Evolutionary conservation across 1,140 invertebrate genomes (phyloP).

Genomic region (Drosophila sp.): DNA sequence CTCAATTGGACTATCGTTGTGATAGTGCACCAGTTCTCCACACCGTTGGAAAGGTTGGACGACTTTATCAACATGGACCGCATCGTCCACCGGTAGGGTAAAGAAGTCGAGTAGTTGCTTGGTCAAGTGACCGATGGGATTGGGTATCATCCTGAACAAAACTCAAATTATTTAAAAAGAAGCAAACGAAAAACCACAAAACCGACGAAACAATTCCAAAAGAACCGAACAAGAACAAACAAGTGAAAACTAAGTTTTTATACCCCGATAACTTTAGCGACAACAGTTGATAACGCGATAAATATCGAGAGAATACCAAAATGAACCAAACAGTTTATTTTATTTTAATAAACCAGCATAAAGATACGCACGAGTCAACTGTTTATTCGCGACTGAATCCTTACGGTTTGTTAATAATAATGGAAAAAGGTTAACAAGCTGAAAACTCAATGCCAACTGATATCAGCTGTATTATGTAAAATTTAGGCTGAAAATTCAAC

Average conservation of each 20-base stretch:
- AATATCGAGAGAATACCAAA: not conserved
- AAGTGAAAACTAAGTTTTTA: not conserved
- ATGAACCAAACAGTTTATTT: not conserved
- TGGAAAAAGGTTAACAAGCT: too few species aligned
- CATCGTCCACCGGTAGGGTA: not conserved
- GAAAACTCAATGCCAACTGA: not conserved
- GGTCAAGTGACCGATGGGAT: constrained; percentile 28
- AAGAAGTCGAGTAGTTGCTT: constrained; percentile 41
- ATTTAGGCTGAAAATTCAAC: too few species aligned
- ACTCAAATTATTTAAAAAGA: not conserved
- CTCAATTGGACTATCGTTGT: constrained; percentile 20
- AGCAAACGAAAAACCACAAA: not conserved
- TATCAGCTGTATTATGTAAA: too few species aligned
- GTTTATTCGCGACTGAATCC: not conserved
- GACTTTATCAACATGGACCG: not conserved
- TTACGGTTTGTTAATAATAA: not conserved
- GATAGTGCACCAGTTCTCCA: constrained; percentile 49
- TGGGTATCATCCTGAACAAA: not conserved
- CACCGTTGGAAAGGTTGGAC: constrained; percentile 20
- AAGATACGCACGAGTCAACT: not conserved
- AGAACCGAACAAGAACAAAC: not conserved
- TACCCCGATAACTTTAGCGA: not conserved
- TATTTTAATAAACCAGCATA: not conserved
- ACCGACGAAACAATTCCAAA: not conserved
- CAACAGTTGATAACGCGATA: not conserved